phyloP scores from a whole-genome alignment of 2,888 invertebrate species.

The Mythimna impura region DNA sequence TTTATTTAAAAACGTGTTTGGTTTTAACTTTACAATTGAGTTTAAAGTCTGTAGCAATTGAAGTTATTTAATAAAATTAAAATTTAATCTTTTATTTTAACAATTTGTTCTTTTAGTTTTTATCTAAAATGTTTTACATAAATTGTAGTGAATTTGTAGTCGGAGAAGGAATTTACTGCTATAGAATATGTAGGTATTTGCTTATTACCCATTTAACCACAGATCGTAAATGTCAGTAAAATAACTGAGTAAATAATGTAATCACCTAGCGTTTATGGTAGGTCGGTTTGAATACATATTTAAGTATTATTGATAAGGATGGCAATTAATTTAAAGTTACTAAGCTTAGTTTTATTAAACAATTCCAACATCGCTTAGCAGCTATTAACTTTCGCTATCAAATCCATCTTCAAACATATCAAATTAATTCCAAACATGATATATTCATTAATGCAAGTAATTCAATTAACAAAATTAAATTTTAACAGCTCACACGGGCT shows the following conservation, averaged over 20 bases:
- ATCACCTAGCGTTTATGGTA: not conserved
- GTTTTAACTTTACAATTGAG: slow-evolving; percentile 35
- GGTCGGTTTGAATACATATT: not conserved
- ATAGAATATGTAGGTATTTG: not conserved
- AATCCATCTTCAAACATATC: slow-evolving; percentile 22
- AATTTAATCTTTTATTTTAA: not conserved
- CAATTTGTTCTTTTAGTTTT: not conserved
- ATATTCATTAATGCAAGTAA: slow-evolving; percentile 19
- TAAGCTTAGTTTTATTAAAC: slow-evolving; percentile 2
- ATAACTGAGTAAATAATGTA: slow-evolving; percentile 1
- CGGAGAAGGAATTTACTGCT: too few species aligned
- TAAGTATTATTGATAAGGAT: not conserved
- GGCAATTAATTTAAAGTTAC: not conserved
- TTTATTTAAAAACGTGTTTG: slow-evolving; percentile 3
- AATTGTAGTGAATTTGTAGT: not conserved
- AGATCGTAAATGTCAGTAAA: not conserved
- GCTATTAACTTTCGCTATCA: slow-evolving; percentile 14
- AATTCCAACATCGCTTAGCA: not conserved
- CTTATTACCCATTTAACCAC: not conserved
- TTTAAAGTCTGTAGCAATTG: not conserved
- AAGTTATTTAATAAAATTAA: not conserved
- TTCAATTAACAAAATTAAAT: slow-evolving; percentile 42
- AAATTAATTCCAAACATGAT: slow-evolving; percentile 15
- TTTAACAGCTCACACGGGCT: slow-evolving; percentile 34
- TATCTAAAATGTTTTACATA: not conserved